A percentile compares a stretch with the other conserved stretches of the same genome.
These are phyloP conservation scores for Meandrina meandrites DNA, from an alignment of 92 coral and sea anemone species.

Conservation along the genomic window DNA sequence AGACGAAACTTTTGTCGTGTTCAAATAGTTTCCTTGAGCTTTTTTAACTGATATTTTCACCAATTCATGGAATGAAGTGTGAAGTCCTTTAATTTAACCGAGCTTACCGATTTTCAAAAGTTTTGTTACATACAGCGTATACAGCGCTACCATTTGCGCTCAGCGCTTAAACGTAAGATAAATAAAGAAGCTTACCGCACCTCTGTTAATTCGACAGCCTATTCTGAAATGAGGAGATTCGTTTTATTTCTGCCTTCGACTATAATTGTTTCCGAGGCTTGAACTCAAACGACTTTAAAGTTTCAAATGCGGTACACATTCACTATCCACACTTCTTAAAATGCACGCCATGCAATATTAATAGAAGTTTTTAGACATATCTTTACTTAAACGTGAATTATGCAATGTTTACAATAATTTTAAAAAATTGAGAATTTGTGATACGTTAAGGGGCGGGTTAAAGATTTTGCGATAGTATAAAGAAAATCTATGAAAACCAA, in stretches of 20 bases:
- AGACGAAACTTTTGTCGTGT: neutral
- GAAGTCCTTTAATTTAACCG: neutral
- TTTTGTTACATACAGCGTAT: neutral
- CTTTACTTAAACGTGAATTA: neutral
- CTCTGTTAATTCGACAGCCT: neutral
- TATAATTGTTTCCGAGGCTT: neutral
- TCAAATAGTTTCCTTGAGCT: neutral
- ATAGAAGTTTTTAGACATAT: neutral
- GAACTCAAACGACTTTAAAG: neutral
- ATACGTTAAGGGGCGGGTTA: neutral
- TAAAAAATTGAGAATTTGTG: neutral
- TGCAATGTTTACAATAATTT: neutral
- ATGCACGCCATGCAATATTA: slow-evolving; percentile 3
- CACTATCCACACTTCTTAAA: neutral
- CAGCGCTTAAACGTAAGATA: neutral
- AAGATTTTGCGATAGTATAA: neutral
- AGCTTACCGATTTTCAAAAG: neutral
- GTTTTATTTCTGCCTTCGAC: neutral
- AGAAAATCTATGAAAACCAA: neutral
- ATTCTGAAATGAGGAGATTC: neutral
- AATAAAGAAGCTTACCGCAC: neutral
- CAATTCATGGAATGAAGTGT: neutral
- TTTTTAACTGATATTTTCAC: neutral
- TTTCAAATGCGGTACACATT: neutral
- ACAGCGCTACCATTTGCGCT: neutral